phyloP scores from a whole-genome alignment of 1,140 invertebrate genomes.

The Colletes gigas region DNA sequence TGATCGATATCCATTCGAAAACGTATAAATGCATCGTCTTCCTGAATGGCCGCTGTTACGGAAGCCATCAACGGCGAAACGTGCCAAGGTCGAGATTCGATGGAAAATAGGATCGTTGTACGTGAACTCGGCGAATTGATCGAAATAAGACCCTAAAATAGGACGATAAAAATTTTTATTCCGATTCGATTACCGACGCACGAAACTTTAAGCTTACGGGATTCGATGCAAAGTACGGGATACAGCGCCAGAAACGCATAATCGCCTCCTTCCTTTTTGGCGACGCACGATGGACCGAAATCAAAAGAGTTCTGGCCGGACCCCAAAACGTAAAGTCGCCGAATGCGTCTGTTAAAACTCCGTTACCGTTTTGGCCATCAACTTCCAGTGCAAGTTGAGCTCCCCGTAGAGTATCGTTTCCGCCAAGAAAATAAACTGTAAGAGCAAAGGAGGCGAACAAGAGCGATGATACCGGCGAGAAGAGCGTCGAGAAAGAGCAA shows the following conservation, averaged over 20 bases:
- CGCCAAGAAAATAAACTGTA: not conserved
- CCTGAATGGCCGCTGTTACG: not conserved
- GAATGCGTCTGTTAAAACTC: too few species aligned
- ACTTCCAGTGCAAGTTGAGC: too few species aligned
- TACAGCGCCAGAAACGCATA: too few species aligned
- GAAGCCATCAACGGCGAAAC: not conserved
- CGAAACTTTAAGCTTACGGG: too few species aligned
- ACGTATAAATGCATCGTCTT: constrained; percentile 29
- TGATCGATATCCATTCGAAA: constrained; percentile 43
- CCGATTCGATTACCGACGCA: too few species aligned
- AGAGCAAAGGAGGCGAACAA: not conserved
- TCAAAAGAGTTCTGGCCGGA: too few species aligned
- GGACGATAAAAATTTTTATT: not conserved
- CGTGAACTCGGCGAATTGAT: not conserved
- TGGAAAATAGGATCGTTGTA: not conserved
- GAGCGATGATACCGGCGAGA: constrained; percentile 25
- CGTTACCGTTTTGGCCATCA: too few species aligned
- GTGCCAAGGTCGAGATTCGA: not conserved
- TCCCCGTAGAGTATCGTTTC: not conserved
- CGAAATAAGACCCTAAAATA: not conserved
- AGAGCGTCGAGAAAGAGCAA: constrained; percentile 7
- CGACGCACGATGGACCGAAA: too few species aligned
- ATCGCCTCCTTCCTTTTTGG: too few species aligned
- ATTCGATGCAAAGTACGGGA: too few species aligned
- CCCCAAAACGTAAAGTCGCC: too few species aligned